Conservation (phyloP, 2,113 vertebrate genomes). For the Connochaetes taurinus region DNA sequence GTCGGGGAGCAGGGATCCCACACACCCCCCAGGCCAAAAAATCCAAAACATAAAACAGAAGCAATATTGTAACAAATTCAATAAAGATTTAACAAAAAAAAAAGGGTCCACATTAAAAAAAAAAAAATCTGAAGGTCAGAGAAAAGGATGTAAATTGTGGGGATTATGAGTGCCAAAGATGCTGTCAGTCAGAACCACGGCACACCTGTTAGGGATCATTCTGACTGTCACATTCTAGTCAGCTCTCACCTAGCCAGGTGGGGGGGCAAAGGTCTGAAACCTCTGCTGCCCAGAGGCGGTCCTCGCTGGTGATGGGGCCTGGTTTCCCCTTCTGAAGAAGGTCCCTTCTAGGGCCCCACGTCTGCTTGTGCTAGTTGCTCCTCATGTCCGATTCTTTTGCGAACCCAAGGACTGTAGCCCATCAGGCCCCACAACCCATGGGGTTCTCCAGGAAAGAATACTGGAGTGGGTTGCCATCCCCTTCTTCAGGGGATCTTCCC, state of each 20-base stretch:
- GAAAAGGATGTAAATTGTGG: neutral
- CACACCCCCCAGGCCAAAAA: neutral
- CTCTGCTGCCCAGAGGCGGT: neutral
- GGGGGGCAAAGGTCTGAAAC: neutral
- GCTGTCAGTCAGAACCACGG: neutral
- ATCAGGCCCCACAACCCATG: neutral
- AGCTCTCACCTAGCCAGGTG: neutral
- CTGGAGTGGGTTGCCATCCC: neutral
- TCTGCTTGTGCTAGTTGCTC: neutral
- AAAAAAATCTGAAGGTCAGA: neutral
- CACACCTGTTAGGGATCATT: accelerated
- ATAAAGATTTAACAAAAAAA: neutral
- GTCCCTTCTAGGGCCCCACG: neutral
- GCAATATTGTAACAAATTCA: neutral
- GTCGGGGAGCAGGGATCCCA: neutral
- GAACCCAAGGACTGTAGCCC: neutral
- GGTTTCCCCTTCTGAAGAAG: neutral
- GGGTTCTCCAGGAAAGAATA: neutral
- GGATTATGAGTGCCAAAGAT: neutral
- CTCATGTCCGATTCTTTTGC: neutral
- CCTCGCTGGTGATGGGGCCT: neutral
- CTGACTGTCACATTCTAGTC: accelerated
- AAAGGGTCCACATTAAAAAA: neutral
- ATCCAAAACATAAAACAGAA: neutral
- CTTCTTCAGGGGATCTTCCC: neutral